phyloP scores from a whole-genome alignment of 1,140 invertebrate genomes.

The Venturia canescens region DNA sequence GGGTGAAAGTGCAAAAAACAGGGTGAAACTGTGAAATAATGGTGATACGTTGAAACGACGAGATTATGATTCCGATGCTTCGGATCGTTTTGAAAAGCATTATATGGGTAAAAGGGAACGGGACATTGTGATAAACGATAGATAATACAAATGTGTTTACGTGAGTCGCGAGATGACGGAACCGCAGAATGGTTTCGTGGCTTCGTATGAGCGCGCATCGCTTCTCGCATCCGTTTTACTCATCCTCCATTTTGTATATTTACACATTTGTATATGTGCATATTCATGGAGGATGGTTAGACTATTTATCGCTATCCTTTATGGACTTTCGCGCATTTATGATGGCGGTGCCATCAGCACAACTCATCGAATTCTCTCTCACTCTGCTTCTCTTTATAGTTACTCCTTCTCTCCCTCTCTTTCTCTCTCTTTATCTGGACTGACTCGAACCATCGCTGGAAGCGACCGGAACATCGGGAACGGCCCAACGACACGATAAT shows the following conservation, averaged over 20 bases:
- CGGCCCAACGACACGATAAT: slow-evolving; percentile 50
- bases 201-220: background rate
- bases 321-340: slow-evolving; percentile 53
- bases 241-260: background rate
- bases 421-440: background rate
- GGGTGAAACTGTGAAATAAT: too few relatives aligned
- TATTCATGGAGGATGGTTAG: background rate
- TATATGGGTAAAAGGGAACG: background rate
- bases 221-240: slow-evolving; percentile 27
- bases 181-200: slow-evolving; percentile 5
- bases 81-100: slow-evolving; percentile 1
- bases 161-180: slow-evolving; percentile 10
- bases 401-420: too few relatives aligned
- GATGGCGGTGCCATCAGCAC: slow-evolving; percentile 48
- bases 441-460: background rate
- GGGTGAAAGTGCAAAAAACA: too few relatives aligned
- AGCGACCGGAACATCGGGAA: slow-evolving; percentile 21
- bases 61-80: background rate
- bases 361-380: slow-evolving; percentile 38
- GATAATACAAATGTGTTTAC: slow-evolving; percentile 29
- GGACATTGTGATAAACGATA: background rate
- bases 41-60: background rate
- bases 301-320: slow-evolving; percentile 51
- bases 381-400: too few relatives aligned
- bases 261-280: background rate